These are phyloP conservation scores for Aphelocoma coerulescens DNA, from an alignment of 2,113 vertebrate species.

Conservation along the genomic window DNA sequence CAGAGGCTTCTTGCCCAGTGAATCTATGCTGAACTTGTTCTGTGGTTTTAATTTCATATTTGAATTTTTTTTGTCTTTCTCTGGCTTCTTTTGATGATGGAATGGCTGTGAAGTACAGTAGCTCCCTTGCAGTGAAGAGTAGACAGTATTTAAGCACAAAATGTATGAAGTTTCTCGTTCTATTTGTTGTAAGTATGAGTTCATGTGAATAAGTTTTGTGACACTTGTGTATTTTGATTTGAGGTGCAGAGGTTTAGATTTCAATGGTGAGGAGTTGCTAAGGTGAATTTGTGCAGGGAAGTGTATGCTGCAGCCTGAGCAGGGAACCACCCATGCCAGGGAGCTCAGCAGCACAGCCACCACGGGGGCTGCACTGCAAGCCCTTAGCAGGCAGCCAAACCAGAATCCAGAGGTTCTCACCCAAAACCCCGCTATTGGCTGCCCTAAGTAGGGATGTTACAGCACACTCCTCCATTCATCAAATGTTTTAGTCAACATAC, in stretches of 20 bases:
- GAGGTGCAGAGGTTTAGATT: background rate
- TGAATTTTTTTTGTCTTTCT: background rate
- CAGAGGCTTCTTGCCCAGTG: background rate
- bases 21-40: background rate
- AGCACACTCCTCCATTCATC: background rate
- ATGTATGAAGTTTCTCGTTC: background rate
- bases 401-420: background rate
- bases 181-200: background rate
- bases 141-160: background rate
- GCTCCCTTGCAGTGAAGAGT: background rate
- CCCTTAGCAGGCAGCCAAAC: background rate
- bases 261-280: background rate
- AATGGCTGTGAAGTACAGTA: background rate
- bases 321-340: background rate
- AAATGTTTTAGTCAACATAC: background rate
- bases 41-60: background rate
- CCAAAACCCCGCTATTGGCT: background rate
- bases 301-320: background rate
- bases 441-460: background rate
- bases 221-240: background rate
- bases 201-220: background rate
- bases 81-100: background rate
- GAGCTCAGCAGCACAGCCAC: background rate
- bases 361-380: accelerated
- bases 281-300: background rate